Base-by-base conservation (phyloP, 2,113 vertebrate genomes). In the Cyprinus carpio region DNA sequence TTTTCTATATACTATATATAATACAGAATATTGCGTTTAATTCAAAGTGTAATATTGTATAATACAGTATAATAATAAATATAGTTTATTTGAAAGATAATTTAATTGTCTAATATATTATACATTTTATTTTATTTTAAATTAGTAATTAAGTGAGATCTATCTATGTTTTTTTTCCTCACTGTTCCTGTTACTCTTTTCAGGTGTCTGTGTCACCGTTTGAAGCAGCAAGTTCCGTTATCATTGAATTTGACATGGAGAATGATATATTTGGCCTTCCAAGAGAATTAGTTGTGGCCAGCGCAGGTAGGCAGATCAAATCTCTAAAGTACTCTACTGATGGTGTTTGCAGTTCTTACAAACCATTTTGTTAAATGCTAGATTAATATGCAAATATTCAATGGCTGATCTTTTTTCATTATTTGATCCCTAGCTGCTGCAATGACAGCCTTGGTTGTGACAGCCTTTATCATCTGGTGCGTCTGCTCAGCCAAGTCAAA, bases 391-490 rank as follows among this genome's bases (percentile, higher is more conserved):
- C 20, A 13, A 1, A 43, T 11, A 43, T n/a, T 20, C 6, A 10
- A 46, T 65, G 25, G 40, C 40, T 46, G 20, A 67, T 65, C 12
- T 31, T 82, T 27, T 27, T 10, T 77, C 3, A 18, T 79, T 46
- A 18, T n/a, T 75, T 6, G 78, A 6, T 86, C 4, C 15, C 46
- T 91, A 99, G 98, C 96, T 18, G 98, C 98, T 62, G 96, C 96
- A 75, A 98, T 99, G 97, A 97, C 97, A 0, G 98, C 98, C 0
- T 71, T 99, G 90, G 91, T 98, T 81, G 93, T 99, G 81, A 99
- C 97, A 0, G 96, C 97, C 23, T 99, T 97, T 85, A 99, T 99
- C 91, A 98, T 99, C 93, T 99, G 97, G 97, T 98, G 97, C 7
- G 96, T 99, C 62, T 99, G 98, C 83, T 96, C 97, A 0, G 97